These are phyloP conservation scores for Hydriomena furcata DNA, from an alignment of 2,888 invertebrate species.

Conservation along the genomic window DNA sequence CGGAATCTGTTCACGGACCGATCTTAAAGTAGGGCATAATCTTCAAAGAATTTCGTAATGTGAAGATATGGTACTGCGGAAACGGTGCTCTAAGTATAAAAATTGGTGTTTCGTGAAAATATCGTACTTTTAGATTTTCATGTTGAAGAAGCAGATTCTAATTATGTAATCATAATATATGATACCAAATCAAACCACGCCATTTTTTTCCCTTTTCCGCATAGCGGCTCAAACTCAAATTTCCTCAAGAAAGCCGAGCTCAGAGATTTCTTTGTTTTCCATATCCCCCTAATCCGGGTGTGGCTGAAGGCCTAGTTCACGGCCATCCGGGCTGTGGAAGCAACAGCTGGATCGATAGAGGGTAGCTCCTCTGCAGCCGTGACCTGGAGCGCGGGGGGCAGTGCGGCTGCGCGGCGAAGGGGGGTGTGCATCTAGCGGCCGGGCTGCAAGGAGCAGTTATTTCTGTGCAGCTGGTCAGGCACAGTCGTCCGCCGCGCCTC, in stretches of 20 bases:
- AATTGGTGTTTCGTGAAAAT: no score
- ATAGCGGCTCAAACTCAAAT: background rate
- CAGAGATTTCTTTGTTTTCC: conserved; percentile 8
- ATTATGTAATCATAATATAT: no score
- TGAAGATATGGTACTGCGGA: no score
- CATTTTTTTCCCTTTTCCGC: background rate
- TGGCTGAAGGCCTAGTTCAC: conserved; percentile 49
- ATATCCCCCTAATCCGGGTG: conserved; percentile 23
- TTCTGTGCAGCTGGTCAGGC: conserved; percentile 75
- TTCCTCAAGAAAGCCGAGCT: background rate
- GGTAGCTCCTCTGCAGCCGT: conserved; percentile 67
- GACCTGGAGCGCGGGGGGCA: conserved; percentile 62
- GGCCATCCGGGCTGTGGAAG: conserved; percentile 56
- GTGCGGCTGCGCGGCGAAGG: conserved; percentile 34
- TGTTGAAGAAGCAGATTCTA: no score
- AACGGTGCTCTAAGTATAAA: no score
- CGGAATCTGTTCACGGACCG: no score
- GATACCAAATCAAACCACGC: no score
- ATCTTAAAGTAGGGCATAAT: no score
- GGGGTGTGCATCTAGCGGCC: conserved; percentile 74
- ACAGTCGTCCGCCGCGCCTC: conserved; percentile 74
- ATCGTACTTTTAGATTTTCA: no score
- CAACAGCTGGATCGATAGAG: conserved; percentile 78
- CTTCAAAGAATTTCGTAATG: no score
- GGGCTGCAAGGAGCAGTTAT: conserved; percentile 80